These are phyloP conservation scores for Psittacus erithacus DNA, from an alignment of 2,113 vertebrate genomes.

Conservation along the genomic window DNA sequence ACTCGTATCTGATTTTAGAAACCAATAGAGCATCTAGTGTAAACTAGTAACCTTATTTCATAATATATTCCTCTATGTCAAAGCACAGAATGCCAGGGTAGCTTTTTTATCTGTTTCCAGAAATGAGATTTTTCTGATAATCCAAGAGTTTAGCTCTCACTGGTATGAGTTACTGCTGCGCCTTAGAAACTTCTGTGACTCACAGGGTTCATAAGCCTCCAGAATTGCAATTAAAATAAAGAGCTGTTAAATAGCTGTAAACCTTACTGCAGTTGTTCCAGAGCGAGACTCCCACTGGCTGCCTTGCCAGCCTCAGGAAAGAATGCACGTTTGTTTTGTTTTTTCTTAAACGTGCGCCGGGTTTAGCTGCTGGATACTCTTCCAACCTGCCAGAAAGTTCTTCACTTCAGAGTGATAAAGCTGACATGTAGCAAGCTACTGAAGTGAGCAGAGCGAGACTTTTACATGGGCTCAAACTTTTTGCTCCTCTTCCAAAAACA, in stretches of 20 bases:
- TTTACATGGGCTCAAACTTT: not conserved
- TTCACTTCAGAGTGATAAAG: not conserved
- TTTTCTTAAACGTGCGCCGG: not conserved
- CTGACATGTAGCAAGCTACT: not conserved
- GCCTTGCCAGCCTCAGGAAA: constrained; percentile 37
- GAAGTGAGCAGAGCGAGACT: not conserved
- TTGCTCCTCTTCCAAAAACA: not conserved
- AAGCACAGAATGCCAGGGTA: not conserved
- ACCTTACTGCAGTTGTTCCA: constrained; percentile 6
- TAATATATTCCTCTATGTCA: not conserved
- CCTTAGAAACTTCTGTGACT: not conserved
- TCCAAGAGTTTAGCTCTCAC: not conserved
- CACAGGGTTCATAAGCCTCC: not conserved
- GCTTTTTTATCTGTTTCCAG: not conserved
- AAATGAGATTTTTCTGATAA: not conserved
- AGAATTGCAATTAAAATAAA: not conserved
- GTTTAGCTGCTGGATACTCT: not conserved
- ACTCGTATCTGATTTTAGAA: constrained; percentile 42
- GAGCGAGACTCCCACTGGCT: constrained; percentile 19
- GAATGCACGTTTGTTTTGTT: constrained; percentile 18
- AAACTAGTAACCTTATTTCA: constrained; percentile 11
- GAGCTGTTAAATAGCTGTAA: not conserved
- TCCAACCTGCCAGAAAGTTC: not conserved
- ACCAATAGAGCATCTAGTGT: not conserved
- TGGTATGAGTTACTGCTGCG: not conserved